Base-by-base conservation (phyloP, 2,888 invertebrate species). In the Diarsia mendica region DNA sequence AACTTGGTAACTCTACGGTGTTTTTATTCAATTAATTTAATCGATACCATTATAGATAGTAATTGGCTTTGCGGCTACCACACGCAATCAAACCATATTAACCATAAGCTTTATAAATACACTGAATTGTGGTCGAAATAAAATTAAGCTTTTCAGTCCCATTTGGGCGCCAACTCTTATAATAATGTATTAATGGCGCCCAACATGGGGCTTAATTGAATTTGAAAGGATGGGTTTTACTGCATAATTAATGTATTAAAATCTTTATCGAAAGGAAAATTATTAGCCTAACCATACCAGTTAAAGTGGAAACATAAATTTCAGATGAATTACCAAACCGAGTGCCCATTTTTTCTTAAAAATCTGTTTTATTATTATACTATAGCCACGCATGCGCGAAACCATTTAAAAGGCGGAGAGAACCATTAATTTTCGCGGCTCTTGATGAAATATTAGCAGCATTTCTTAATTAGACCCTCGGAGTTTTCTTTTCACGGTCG, bases 391-490 rank as follows among this genome's bases (percentile, higher is more conserved):
- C 87, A 85, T 88, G 89, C 90, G 90, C 83, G 65, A 70, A 49
- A 83, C 86, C 39, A 51, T 86, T 87, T 87, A 84, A 86, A 81
- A 84, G 76, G 79, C 80, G 83, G 80, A 81, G 83, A 85, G 83
- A 85, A 86, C 88, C 89, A 91, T 92, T 91, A 91, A 92, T 92
- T 91, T 89, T 90, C 89, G 88, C 87, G 85, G 85, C 87, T 89
- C 88, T 89, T 90, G 87, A 90, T 92, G 90, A 91, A 91, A 92
- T 90, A 91, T 92, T 90, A 90, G 89, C 89, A 82, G 85, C 85
- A 89, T 91, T 90, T 90, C 90, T 90, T 93, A 92, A 94, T 93
- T 93, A 91, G 89, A 87, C 83, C 80, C 79, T 86, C 85, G 82
- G 85, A 84, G 84, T 91, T 91, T 79, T 82, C 71, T 90, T 90